Percentiles rank a stretch among this genome's conserved stretches.
Conservation (phyloP, 1,140 invertebrate genomes). For the Pollicipes pollicipes region DNA sequence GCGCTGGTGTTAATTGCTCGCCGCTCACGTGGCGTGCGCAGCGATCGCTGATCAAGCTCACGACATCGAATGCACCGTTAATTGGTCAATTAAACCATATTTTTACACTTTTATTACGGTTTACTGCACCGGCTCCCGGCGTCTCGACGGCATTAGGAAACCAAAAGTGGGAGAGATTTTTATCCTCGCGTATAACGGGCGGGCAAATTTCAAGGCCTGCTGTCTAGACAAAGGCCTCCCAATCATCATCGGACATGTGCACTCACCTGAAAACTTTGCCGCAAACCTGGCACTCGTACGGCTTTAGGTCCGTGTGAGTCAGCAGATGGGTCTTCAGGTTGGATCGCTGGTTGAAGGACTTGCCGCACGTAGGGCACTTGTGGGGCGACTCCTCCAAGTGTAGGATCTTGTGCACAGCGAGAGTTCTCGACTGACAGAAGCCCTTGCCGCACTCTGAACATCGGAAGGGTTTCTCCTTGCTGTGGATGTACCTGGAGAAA, state of each 20-base stretch:
- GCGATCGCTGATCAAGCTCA: no score
- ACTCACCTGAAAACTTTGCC: conserved; percentile 63
- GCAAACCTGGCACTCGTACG: conserved; percentile 76
- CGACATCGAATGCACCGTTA: no score
- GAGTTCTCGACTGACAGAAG: conserved; percentile 82
- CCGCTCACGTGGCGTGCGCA: no score
- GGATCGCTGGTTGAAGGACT: conserved; percentile 75
- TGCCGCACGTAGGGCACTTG: conserved; percentile 66
- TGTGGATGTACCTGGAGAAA: conserved; percentile 76
- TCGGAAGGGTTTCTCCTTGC: conserved; percentile 92
- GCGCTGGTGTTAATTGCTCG: no score
- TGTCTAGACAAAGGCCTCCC: no score
- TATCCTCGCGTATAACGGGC: no score
- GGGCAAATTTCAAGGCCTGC: no score
- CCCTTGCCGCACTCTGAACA: conserved; percentile 89
- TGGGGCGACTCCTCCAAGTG: conserved; percentile 79
- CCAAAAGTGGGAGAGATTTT: no score
- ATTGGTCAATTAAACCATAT: not conserved
- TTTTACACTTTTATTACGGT: not conserved
- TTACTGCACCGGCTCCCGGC: not conserved
- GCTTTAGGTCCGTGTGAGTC: conserved; percentile 81
- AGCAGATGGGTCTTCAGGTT: conserved; percentile 83
- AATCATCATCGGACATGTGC: not conserved
- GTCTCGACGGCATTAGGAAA: no score
- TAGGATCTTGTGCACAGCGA: conserved; percentile 78